Evolutionary conservation across 1,140 invertebrate species (phyloP), one percentile per base, ranked within the genome.

Genomic region (Trichonephila clavipes): DNA sequence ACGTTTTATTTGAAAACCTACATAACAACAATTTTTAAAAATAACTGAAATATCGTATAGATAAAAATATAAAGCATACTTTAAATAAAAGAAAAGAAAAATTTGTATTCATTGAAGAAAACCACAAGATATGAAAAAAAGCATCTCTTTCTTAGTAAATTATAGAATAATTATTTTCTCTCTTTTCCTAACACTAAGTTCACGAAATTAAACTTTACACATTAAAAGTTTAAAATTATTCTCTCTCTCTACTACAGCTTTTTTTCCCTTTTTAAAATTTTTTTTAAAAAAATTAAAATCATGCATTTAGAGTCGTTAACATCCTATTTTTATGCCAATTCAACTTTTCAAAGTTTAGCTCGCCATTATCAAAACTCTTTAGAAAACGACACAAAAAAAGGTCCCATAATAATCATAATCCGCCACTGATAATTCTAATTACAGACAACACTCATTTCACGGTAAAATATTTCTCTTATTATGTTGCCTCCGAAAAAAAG

Each of bases 391-490:
- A 34, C 21, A 34, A 87, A 87, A 87, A 86, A 86, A 62, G 18
- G 28, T 18, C 28, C 28, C 16, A 19, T 77, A 62, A 87, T 61
- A 59, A 62, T 61, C 58, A 87, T 87, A 87, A 87, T 87, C 85
- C 59, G 59, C 85, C 85, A 34, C 28, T 87, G 85, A 87, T 87
- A 87, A 87, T 87, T 87, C 85, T 87, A 87, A 87, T 87, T 87
- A 87, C 85, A 87, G 72, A 77, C 72, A 77, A 77, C 72, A 81
- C 14, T 82, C 51, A 82, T 90, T 90, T 92, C 34, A 59, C 64
- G 61, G 64, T 72, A 87, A 92, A 86, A 92, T 87, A 92, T 87
- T 64, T 87, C 59, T 58, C 82, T 59, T 91, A 40, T 91, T 91
- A 90, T 69, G 72, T 34, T 8, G 82, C 21, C 44, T 40, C 24